These are phyloP conservation scores for Sympetrum striolatum DNA, from an alignment of 2,888 invertebrate species.

Conservation along the genomic window DNA sequence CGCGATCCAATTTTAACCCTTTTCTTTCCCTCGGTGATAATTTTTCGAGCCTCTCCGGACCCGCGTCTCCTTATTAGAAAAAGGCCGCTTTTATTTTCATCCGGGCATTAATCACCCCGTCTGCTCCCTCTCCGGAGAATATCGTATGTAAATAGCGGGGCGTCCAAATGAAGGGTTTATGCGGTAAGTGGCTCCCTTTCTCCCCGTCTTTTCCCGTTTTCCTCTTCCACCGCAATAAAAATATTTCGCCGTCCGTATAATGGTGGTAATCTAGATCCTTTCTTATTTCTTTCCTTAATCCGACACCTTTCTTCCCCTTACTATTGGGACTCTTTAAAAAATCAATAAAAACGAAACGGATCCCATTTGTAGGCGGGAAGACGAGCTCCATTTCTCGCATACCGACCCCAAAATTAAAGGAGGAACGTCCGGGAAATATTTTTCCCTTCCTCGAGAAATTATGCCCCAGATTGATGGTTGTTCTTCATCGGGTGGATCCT, in stretches of 20 bases:
- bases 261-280: background rate
- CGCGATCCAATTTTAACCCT: background rate
- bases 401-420: background rate
- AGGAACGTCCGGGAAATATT: background rate
- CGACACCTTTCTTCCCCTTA: background rate
- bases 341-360: background rate
- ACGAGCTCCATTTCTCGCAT: background rate
- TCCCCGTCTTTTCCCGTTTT: no score
- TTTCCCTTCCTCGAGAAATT: background rate
- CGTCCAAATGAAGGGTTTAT: background rate
- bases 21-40: background rate
- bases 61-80: background rate
- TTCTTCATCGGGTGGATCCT: background rate
- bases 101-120: slow-evolving; percentile 2
- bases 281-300: no score
- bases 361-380: background rate
- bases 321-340: background rate
- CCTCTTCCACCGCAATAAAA: background rate
- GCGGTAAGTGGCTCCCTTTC: background rate
- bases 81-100: background rate
- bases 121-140: background rate
- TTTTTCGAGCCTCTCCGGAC: background rate
- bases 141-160: background rate
- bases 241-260: background rate
- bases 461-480: background rate